Evolutionary conservation across 2,888 invertebrate genomes (phyloP).

Genomic region (Nomada ruficornis): DNA sequence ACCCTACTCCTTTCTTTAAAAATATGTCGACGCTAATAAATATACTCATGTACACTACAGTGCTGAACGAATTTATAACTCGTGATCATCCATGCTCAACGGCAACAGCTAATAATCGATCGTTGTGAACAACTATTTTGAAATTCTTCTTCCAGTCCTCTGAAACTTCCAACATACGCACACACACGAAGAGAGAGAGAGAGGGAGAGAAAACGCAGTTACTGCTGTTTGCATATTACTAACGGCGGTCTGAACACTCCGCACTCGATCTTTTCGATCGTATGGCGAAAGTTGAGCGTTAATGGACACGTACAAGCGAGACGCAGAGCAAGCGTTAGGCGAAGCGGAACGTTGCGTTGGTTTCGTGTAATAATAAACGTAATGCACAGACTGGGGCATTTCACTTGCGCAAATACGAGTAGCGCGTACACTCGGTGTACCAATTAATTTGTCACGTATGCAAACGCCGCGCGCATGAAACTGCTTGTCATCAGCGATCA

Average conservation of each 20-base stretch:
- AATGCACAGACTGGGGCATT: constrained; percentile 43
- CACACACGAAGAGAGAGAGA: too few species aligned
- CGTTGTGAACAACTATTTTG: too few species aligned
- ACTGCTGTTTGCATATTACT: constrained; percentile 59
- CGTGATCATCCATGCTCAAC: too few species aligned
- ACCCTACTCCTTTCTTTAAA: too few species aligned
- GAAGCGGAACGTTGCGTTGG: constrained; percentile 1
- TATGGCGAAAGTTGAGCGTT: constrained; percentile 22
- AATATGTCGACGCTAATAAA: too few species aligned
- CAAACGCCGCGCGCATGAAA: constrained; percentile 61
- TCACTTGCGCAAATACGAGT: constrained; percentile 69
- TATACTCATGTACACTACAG: too few species aligned
- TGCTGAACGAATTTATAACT: too few species aligned
- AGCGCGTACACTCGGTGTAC: constrained; percentile 54
- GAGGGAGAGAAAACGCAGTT: background rate
- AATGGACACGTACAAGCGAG: background rate
- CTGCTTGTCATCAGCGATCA: constrained; percentile 63
- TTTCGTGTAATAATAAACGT: constrained; percentile 68
- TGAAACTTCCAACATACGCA: too few species aligned
- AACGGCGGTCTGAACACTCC: constrained; percentile 49
- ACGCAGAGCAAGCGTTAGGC: background rate
- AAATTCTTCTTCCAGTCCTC: too few species aligned
- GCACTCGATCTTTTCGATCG: constrained; percentile 49
- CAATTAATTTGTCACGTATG: constrained; percentile 69
- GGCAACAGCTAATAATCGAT: too few species aligned